Evolutionary conservation across 2,888 invertebrate species (phyloP).

Genomic region (Heliconius aoede): DNA sequence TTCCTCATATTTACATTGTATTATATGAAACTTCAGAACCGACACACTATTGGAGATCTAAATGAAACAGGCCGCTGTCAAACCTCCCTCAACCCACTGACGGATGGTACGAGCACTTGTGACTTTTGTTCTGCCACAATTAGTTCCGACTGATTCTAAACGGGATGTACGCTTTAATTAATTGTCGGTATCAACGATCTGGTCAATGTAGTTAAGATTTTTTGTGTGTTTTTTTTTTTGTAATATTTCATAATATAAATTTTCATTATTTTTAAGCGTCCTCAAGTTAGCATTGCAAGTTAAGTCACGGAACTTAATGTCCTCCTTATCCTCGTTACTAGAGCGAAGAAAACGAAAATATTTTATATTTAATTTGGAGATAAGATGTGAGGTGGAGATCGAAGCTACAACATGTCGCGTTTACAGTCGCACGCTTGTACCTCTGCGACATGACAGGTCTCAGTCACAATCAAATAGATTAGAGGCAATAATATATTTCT

Average conservation of each 20-base stretch:
- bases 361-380: no score
- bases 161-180: slow-evolving; percentile 45
- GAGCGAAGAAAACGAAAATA: no score
- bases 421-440: no score
- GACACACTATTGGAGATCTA: slow-evolving; percentile 21
- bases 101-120: slow-evolving; percentile 50
- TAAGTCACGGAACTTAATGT: no score
- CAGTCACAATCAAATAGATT: no score
- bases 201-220: slow-evolving; percentile 32
- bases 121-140: slow-evolving; percentile 54
- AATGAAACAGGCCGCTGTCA: slow-evolving; percentile 49
- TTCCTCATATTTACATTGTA: slow-evolving; percentile 27
- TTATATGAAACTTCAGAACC: slow-evolving; percentile 18
- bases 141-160: slow-evolving; percentile 49
- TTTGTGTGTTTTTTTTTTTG: slow-evolving; percentile 3
- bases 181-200: slow-evolving; percentile 37
- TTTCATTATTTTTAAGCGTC: no score
- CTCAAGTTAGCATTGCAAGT: no score
- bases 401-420: no score
- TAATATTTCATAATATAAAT: no score
- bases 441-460: no score
- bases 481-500: neutral
- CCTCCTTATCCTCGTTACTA: no score
- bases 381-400: no score
- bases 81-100: slow-evolving; percentile 51